Base-by-base conservation (phyloP, 2,888 invertebrate genomes). In the Adelognathus sp. region DNA sequence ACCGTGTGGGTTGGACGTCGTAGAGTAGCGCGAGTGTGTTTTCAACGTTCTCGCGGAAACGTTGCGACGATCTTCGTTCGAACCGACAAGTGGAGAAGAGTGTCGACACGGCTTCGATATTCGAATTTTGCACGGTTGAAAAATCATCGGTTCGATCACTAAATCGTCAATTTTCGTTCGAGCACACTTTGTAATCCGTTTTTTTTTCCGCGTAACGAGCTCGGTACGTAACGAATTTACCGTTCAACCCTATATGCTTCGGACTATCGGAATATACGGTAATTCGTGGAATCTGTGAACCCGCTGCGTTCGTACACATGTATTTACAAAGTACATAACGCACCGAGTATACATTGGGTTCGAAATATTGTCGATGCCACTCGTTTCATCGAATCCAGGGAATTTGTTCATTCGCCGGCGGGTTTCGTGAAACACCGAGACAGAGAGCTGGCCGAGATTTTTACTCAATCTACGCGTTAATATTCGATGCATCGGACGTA, bases 301-400 rank as follows among this genome's bases (percentile, higher is more conserved):
- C 1, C 41, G n/a, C 54, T 21, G 24, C 11, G 36, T 66, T 33
- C 18, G 50, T 29, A 9, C 52, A 14, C 33, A 31, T 14, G 29
- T 58, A 64, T 18, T 58, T 29, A 18, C 21, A 39, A 21, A 31
- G 24, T 6, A 6, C 24, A n/a, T n/a, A 24, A 41, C 44, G 18
- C n/a, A 24, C 21, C 31, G 41, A 9, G 44, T 29, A 24, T 21
- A 67, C 27, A 46, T 44, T 31, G 50, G n/a, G 16, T 9, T 27
- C 39, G 27, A 54, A 61, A 36, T 24, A 44, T 16, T 72, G 21
- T 44, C 41, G 56, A 56, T 31, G 31, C 67, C 44, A 61, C 72
- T 77, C 67, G 71, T 67, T 77, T 63, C 67, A 46, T 63, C 61
- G 56, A 67, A 72, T 72, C 56, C 36, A 67, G 46, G 44, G 58